Evolutionary conservation across 2,797 vertebrate genomes (phyloP).

Genomic region (Gadopsis bispinosus): DNA sequence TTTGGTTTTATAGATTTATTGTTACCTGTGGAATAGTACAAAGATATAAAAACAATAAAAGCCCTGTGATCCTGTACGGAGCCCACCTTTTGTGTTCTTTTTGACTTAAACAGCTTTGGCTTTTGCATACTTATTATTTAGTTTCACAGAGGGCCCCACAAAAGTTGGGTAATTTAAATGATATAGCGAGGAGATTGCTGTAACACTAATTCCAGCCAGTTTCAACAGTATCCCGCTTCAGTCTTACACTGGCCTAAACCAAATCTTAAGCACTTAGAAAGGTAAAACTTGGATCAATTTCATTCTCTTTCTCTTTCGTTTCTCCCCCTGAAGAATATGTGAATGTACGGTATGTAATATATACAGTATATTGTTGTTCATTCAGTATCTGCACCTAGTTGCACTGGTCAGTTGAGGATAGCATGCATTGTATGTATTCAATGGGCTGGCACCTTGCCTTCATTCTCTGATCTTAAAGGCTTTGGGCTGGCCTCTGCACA

Average conservation of each 20-base stretch:
- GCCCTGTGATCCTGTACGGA: neutral
- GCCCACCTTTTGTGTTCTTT: neutral
- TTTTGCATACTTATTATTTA: neutral
- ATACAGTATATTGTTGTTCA: no score
- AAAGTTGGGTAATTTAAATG: neutral
- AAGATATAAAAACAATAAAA: neutral
- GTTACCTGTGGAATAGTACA: neutral
- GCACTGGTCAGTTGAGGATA: slow-evolving; percentile 8
- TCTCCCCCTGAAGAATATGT: no score
- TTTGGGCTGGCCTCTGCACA: slow-evolving; percentile 1
- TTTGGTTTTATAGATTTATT: slow-evolving; percentile 1
- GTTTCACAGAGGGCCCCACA: neutral
- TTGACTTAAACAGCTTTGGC: neutral
- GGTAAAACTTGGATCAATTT: no score
- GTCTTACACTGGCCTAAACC: neutral
- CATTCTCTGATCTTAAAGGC: slow-evolving; percentile 26
- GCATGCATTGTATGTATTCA: slow-evolving; percentile 7
- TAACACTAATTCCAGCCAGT: slow-evolving; percentile 1
- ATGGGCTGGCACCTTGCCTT: neutral
- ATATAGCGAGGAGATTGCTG: neutral
- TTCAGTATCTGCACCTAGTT: neutral
- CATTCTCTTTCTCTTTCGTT: no score
- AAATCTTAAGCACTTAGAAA: neutral
- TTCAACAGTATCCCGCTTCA: neutral
- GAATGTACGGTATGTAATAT: no score